Evolutionary conservation across 2,113 vertebrate genomes (phyloP), one percentile per base, ranked within the genome.

Genomic region (Speoplatyrhinus poulsoni): DNA sequence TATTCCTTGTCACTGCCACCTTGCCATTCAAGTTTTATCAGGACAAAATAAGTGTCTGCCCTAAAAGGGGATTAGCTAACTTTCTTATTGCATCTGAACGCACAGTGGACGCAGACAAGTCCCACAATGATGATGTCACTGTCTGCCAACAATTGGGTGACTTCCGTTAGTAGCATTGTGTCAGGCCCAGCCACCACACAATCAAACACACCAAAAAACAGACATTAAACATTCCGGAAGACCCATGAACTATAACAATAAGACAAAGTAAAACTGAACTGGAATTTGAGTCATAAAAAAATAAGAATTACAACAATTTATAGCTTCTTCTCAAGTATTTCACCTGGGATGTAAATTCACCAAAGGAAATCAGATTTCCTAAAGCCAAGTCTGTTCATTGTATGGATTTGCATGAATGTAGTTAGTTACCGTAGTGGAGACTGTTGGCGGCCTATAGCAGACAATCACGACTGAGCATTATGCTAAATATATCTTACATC

Each of bases 401-500:
- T 4, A 26, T 41, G 36, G 36, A 41, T 6, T 41, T 6, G 36
- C 36, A 41, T 41, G 36, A 5, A 41, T 41, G 9, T 47, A 33
- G 9, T 11, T 48, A 46, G 36, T 41, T 41, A 19, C 19, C 0
- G 75, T 62, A 73, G 46, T 70, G 58, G 76, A 78, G 74, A 64
- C 32, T n/a, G 33, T 64, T 53, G n/a, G 50, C 62, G 62, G 3
- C 56, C 8, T 36, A 65, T 9, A 15, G 54, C 46, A 70, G 72
- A 65, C 9, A 70, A 6, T 59, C 55, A 65, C 52, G 33, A 2
- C 9, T 46, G 54, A 0, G 46, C 48, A 57, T 41, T 41, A 41
- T 82, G 73, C 76, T 6, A 84, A 79, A 79, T 72, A 10, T 17
- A n/a, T 10, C 52, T 46, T 10, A 3, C 13, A 55, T n/a, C 33